Percentiles rank a stretch among this genome's conserved stretches.
phyloP scores from a whole-genome alignment of 2,797 vertebrate species.

The Falco cherrug region DNA sequence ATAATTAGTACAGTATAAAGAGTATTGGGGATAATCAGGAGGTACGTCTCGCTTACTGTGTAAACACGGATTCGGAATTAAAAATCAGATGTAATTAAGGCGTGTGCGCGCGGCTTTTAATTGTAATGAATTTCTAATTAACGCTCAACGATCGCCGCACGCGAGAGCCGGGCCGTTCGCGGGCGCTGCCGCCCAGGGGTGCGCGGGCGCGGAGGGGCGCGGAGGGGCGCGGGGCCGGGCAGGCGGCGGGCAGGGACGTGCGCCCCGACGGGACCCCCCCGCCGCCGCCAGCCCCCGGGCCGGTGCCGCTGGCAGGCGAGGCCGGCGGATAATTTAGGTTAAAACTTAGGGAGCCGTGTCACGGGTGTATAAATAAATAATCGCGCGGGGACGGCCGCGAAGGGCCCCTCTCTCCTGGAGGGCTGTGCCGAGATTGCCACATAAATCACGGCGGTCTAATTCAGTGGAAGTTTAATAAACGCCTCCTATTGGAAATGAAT shows the following conservation, averaged over 20 bases:
- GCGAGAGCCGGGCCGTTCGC: conserved; percentile 76
- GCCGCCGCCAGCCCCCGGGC: not conserved
- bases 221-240: not conserved
- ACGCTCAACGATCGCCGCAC: conserved; percentile 83
- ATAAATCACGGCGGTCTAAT: conserved; percentile 86
- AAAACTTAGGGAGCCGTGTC: conserved; percentile 78
- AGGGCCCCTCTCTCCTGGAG: conserved; percentile 73
- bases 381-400: conserved; percentile 25
- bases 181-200: not conserved
- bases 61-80: conserved; percentile 87
- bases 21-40: conserved; percentile 87
- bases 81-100: conserved; percentile 86
- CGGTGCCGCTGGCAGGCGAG: not conserved
- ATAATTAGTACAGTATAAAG: conserved; percentile 88
- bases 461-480: conserved; percentile 91
- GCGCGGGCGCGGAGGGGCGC: not conserved
- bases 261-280: not conserved
- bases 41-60: conserved; percentile 86
- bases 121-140: conserved; percentile 88
- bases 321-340: conserved; percentile 71
- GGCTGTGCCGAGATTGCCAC: conserved; percentile 82
- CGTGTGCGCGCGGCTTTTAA: conserved; percentile 83
- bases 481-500: conserved; percentile 87
- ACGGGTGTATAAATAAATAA: conserved; percentile 71
- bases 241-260: not conserved